Base-by-base conservation (phyloP, 1,140 invertebrate species). In the Drosophila sechellia region DNA sequence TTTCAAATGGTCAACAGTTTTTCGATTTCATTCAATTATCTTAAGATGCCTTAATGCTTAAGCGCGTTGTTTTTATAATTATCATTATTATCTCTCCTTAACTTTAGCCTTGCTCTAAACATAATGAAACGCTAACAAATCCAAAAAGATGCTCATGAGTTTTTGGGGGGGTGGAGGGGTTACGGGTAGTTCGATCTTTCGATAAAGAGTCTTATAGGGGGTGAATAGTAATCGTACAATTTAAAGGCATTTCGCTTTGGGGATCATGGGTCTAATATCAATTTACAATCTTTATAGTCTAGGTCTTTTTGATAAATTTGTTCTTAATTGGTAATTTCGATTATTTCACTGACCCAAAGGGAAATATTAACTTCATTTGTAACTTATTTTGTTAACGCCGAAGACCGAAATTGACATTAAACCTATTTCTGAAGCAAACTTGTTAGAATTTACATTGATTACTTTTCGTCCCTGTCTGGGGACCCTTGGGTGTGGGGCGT, bases 1-100 rank as follows among this genome's bases (percentile, higher is more conserved):
- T 46, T 72, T 70, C 81, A 87, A 83, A 83, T 83, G 75, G 77
- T 86, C 64, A 86, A 86, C 83, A 86, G 75, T 87, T 85, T 56
- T 57, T 52, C 49, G 22, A 17, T 57, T 76, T 58, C 50, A 45
- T 75, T 43, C 27, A 39, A 63, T 69, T 45, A 48, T 52, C 54
- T 27, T 61, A 54, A 57, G 39, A 65, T 65, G 72, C 66, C 55
- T 75, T 71, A 79, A 64, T 66, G 46, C 45, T 54, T 54, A 39
- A 63, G 58, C 53, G 50, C 59, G 46, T 58, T 56, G 50, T 50
- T 68, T 52, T 43, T 52, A 13, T 39, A 13, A 60, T 55, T 63
- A 57, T 40, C 15, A 66, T 76, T 68, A 68, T 68, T 66, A 77
- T 69, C 63, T 66, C 12, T 69, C 31, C 63, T 60, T 77, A 61